Conservation (phyloP, 2,888 invertebrate genomes). For the Pseudoips prasinana region DNA sequence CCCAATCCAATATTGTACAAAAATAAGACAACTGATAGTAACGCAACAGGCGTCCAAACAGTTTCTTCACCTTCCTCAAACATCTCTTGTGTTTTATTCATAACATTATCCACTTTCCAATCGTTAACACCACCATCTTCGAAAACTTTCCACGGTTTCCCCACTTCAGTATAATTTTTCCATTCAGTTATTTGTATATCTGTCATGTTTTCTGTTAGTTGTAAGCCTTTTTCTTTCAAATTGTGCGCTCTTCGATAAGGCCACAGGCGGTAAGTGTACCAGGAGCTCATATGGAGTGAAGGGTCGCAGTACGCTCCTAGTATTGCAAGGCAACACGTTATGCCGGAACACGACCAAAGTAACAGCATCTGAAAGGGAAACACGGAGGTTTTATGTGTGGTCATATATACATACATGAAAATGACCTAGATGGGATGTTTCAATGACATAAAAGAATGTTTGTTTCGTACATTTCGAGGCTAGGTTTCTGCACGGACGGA, state of each 20-base stretch:
- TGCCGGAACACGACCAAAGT: conserved; percentile 70
- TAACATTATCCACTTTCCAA: conserved; percentile 37
- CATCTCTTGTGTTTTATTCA: conserved; percentile 28
- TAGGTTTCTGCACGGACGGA: no score
- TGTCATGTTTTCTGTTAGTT: conserved; percentile 33
- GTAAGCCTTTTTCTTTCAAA: conserved; percentile 34
- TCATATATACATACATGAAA: no score
- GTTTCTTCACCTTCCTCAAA: conserved; percentile 38
- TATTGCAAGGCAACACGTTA: conserved; percentile 65
- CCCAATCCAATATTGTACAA: conserved; percentile 73
- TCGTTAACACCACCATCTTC: conserved; percentile 38
- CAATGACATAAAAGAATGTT: no score
- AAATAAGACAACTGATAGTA: conserved; percentile 64
- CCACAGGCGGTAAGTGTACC: conserved; percentile 60
- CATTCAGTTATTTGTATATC: conserved; percentile 20
- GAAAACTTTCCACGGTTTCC: conserved; percentile 33
- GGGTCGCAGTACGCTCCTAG: conserved; percentile 73
- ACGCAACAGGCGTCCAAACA: conserved; percentile 61
- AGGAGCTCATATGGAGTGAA: conserved; percentile 55
- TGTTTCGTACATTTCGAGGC: no score
- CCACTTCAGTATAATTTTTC: conserved; percentile 36
- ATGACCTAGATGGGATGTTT: no score
- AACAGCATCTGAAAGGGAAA: conserved; percentile 58
- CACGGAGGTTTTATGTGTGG: no score
- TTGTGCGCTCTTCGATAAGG: conserved; percentile 44